Conservation (phyloP, 2,797 vertebrate genomes). For the Smutsia gigantea region DNA sequence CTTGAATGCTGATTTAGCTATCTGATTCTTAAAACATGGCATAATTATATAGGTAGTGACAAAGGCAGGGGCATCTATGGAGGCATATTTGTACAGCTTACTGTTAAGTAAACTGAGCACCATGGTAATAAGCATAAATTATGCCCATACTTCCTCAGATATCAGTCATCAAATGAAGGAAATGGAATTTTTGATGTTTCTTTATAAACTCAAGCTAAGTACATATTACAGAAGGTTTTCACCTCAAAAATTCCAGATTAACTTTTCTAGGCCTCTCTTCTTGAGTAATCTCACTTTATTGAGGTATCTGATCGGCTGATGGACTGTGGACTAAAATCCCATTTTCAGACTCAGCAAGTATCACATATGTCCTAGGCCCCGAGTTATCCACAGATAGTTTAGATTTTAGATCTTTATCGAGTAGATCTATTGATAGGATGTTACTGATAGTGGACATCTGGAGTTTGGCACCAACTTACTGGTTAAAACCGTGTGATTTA, state of each 20-base stretch:
- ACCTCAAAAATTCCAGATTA: neutral
- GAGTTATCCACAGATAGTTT: neutral
- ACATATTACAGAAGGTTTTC: neutral
- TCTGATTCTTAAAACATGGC: neutral
- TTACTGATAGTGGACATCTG: conserved; percentile 38
- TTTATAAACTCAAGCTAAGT: neutral
- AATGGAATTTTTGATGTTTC: neutral
- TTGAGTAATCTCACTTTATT: neutral
- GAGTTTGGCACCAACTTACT: conserved; percentile 7
- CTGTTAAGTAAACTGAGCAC: neutral
- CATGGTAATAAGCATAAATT: neutral
- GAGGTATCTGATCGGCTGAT: neutral
- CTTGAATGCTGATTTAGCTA: neutral
- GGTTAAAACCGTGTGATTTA: conserved; percentile 10
- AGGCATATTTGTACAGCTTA: neutral
- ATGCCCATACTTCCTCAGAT: neutral
- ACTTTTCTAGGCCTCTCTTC: neutral
- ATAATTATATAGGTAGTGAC: neutral
- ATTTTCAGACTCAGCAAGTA: neutral
- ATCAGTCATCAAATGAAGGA: conserved; percentile 8
- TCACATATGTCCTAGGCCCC: neutral
- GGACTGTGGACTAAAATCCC: neutral
- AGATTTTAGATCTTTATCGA: neutral
- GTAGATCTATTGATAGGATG: neutral
- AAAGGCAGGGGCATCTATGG: neutral